Evolutionary conservation across 92 coral and sea anemone genomes (phyloP), one percentile per base, ranked within the genome.

Genomic region (Porites lobata): DNA sequence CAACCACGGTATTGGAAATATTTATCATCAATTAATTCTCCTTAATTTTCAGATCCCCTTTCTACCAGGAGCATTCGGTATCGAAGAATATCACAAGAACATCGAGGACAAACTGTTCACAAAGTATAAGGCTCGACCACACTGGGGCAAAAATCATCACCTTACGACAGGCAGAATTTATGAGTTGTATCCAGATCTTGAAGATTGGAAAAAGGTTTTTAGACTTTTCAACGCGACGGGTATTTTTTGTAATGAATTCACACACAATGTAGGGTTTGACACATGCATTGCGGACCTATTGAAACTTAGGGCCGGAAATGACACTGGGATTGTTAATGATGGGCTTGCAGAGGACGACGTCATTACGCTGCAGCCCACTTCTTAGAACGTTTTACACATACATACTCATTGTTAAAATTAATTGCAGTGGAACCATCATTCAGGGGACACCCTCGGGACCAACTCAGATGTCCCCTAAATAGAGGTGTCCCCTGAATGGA

Each of bases 111-210:
- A 12, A 19, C 86, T 94, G 66, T 86, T 67, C 21, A 59, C 83
- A 3, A 89, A 89, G 51, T 94, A 92, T 85, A 77, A 83, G 11
- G 96, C 95, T 13, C 84, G 96, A 20, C 96, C 96, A 3, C 92
- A 94, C 86, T 94, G 95, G 96, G 83, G 91, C 26, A 94, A 92
- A 83, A 82, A 86, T 78, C 57, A 92, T 81, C 79, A 64, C n/a
- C 84, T 92, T 17, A 73, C 51, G 50, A 59, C 91, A 1, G 66
- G 47, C 10, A 76, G 93, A 10, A 92, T 94, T 15, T 18, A 53
- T 17, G 69, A 77, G n/a, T 71, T 94, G 56, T 94, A 94, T 81
- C 95, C 95, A 32, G 90, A 92, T 3, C 90, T 94, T 26, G 88
- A 81, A 14, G 81, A 89, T 22, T 94, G 95, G 95, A 85, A 92